phyloP scores from a whole-genome alignment of 2,113 vertebrate species.

The Myotis davidii region DNA sequence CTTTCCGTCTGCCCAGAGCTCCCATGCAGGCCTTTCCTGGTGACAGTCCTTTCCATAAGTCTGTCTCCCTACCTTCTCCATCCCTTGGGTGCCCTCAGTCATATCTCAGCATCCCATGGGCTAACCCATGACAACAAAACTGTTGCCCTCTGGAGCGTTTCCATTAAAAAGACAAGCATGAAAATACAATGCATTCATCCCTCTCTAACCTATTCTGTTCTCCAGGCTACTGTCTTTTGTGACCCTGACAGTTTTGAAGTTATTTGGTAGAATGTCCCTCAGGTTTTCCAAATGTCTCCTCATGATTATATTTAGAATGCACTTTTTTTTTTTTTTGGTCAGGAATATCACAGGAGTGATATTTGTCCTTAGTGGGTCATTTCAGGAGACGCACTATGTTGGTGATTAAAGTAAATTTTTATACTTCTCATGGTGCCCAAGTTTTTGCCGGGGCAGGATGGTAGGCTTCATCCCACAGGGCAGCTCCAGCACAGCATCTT shows the following conservation, averaged over 20 bases:
- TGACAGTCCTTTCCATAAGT: background rate
- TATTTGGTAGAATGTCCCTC: background rate
- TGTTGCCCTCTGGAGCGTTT: background rate
- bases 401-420: accelerated
- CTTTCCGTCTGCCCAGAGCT: background rate
- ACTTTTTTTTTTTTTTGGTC: background rate
- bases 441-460: background rate
- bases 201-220: background rate
- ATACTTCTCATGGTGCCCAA: background rate
- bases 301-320: background rate
- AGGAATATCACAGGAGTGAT: background rate
- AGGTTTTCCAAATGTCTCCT: background rate
- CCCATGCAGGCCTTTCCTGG: background rate
- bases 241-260: background rate
- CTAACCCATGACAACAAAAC: background rate
- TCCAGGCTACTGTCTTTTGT: background rate
- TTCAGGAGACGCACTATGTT: background rate
- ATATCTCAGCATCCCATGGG: background rate
- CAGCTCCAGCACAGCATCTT: background rate
- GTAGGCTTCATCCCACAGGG: background rate
- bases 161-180: background rate
- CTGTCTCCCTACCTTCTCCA: background rate
- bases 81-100: too few relatives aligned
- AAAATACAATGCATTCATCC: background rate
- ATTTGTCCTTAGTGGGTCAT: background rate